Evolutionary conservation across 1,140 invertebrate genomes (phyloP).

Genomic region (Pollicipes pollicipes): DNA sequence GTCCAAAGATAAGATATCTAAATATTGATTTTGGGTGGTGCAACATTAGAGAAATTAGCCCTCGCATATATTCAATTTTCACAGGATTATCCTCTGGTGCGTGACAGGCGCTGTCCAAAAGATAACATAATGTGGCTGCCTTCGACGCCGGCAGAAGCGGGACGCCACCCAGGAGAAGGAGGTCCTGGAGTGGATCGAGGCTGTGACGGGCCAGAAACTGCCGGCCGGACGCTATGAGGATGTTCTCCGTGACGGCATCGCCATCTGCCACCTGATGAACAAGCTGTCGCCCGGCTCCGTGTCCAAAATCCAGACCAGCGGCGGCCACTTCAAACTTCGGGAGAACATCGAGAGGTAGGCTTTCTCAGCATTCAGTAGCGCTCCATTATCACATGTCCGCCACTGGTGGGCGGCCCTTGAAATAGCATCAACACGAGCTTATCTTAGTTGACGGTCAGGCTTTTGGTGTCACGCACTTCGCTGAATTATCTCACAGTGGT

Average conservation of each 20-base stretch:
- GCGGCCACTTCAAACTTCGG: constrained; percentile 95
- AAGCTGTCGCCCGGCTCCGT: constrained; percentile 85
- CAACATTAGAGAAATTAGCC: no score
- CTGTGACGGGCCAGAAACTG: constrained; percentile 68
- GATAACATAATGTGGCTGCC: constrained; percentile 7
- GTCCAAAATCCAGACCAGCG: constrained; percentile 87
- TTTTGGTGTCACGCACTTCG: no score
- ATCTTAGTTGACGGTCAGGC: no score
- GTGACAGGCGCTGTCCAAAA: no score
- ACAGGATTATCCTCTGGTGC: no score
- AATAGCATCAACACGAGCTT: no score
- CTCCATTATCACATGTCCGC: no score
- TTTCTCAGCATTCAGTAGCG: no score
- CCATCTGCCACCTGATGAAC: constrained; percentile 87
- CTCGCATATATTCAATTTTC: no score
- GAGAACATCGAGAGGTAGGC: constrained; percentile 79
- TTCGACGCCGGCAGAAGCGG: constrained; percentile 55
- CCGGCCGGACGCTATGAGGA: constrained; percentile 73
- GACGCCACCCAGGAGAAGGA: constrained; percentile 84
- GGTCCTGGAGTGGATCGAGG: constrained; percentile 75
- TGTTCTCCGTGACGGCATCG: constrained; percentile 72
- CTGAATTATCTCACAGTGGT: no score
- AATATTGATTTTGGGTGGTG: no score
- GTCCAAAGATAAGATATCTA: no score
- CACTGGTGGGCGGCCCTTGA: background rate